phyloP scores from a whole-genome alignment of 2,113 vertebrate species.

The Solenodon paradoxus region DNA sequence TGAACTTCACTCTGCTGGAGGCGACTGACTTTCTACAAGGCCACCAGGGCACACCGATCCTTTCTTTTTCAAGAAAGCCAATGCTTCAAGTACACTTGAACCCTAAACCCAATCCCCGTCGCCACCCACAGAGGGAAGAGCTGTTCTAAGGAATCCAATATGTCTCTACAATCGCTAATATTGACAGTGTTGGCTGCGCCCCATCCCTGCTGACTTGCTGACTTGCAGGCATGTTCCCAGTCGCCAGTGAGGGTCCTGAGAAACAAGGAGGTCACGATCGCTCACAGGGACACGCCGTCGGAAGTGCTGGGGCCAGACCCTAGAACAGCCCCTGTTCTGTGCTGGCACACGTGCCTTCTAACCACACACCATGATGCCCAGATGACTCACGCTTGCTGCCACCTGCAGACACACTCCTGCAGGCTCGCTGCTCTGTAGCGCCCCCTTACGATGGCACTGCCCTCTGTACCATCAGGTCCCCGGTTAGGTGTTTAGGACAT shows the following conservation, averaged over 20 bases:
- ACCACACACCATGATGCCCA: too few species aligned
- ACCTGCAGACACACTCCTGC: neutral
- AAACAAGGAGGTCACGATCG: neutral
- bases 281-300: rapidly evolving
- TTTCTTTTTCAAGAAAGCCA: neutral
- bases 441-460: neutral
- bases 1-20: neutral
- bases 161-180: neutral
- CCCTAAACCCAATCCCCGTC: too few species aligned
- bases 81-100: neutral
- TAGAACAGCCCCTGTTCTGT: neutral
- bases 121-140: neutral
- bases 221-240: neutral
- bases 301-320: neutral
- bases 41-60: neutral
- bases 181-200: neutral
- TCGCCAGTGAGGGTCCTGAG: neutral
- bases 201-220: too few species aligned
- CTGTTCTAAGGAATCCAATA: neutral
- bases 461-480: neutral
- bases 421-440: neutral
- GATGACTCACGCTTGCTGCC: neutral
- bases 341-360: neutral
- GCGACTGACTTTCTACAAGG: too few species aligned
- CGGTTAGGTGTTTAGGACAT: neutral